These are phyloP conservation scores for Takifugu flavidus DNA, from an alignment of 2,113 vertebrate genomes.

Conservation along the genomic window DNA sequence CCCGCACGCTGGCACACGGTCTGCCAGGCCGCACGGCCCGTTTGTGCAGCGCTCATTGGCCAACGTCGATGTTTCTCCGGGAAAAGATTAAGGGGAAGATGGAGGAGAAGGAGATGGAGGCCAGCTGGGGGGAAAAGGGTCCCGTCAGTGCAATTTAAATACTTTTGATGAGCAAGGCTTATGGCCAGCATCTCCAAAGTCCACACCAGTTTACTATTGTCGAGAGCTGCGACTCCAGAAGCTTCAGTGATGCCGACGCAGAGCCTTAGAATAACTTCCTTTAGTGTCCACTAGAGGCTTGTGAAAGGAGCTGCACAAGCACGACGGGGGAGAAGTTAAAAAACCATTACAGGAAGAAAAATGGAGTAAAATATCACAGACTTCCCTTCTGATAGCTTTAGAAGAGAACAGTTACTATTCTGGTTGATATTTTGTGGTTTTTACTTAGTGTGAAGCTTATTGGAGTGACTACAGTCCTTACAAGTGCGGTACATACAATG, in stretches of 20 bases:
- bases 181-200: not conserved
- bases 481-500: too few relatives aligned
- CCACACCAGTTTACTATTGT: not conserved
- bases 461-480: too few relatives aligned
- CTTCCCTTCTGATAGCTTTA: too few relatives aligned
- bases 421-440: too few relatives aligned
- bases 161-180: not conserved
- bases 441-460: too few relatives aligned
- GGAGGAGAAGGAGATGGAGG: not conserved
- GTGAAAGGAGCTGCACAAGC: not conserved
- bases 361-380: not conserved
- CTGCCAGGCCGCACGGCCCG: not conserved
- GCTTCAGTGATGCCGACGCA: not conserved
- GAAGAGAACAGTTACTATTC: too few relatives aligned
- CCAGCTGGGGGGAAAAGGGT: not conserved
- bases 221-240: too few relatives aligned
- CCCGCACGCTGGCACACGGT: constrained; percentile 12
- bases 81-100: not conserved
- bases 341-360: not conserved
- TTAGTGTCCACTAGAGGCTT: constrained; percentile 40
- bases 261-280: constrained; percentile 1
- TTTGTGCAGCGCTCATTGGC: constrained; percentile 6
- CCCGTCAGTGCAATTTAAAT: not conserved
- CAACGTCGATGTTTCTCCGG: not conserved
- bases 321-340: not conserved